Percentiles rank a stretch among this genome's conserved stretches.
Evolutionary conservation across 2,113 vertebrate genomes (phyloP).

Genomic region (Shinisaurus crocodilurus): DNA sequence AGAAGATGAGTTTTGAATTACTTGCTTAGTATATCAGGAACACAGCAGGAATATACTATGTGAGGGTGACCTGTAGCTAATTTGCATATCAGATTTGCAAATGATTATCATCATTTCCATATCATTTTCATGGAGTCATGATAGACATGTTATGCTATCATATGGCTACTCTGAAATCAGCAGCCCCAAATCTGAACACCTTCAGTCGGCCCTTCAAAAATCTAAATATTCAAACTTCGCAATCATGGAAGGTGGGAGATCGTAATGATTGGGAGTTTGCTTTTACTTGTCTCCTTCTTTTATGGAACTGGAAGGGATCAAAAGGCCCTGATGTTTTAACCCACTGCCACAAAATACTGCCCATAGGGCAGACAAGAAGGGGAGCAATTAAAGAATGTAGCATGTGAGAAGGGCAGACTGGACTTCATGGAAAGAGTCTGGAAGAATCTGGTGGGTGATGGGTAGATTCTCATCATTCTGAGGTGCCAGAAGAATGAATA

Average conservation of each 20-base stretch:
- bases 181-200: background rate
- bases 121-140: background rate
- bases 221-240: background rate
- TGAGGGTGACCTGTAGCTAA: background rate
- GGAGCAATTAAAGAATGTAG: too few species aligned
- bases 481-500: background rate
- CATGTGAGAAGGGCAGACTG: background rate
- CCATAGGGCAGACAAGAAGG: background rate
- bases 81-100: slow-evolving; percentile 8
- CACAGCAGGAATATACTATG: background rate
- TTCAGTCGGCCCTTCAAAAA: background rate
- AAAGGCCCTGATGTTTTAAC: background rate
- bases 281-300: background rate
- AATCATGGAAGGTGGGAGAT: background rate
- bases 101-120: background rate
- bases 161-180: background rate
- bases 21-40: background rate
- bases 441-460: background rate
- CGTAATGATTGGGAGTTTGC: background rate
- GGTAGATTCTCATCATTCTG: background rate
- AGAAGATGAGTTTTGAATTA: slow-evolving; percentile 16
- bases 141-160: background rate
- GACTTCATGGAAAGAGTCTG: background rate
- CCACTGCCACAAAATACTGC: background rate
- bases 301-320: background rate